Base-by-base conservation (phyloP, 2,113 vertebrate species). In the Puffinus mauretanicus region DNA sequence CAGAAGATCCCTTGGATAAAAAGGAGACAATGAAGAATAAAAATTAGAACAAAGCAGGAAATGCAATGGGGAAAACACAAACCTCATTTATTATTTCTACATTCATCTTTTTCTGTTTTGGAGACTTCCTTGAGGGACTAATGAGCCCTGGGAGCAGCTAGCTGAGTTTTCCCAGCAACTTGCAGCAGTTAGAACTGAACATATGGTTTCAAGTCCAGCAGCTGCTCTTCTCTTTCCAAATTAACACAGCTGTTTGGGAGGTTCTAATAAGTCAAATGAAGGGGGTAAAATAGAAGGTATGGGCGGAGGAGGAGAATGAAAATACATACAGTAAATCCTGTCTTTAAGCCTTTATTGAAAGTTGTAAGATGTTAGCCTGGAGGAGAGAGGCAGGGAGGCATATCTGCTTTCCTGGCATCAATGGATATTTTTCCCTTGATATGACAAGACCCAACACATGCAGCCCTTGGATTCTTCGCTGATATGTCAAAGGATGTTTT, bases 161-260 rank as follows among this genome's bases (percentile, higher is more conserved):
- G 55, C 32, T 80, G 36, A 93, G 70, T 80, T 94, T 93, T 92
- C 73, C 27, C 49, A 69, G 46, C 25, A 86, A 60, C 75, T 61
- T 91, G 42, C 22, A 82, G 46, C 60, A 82, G 47, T 88, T 92
- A 52, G 47, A 94, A 86, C 25, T 60, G 71, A 95, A 82, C 91
- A 79, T 93, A 92, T 91, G 81, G 69, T 64, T 93, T 89, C 65
- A 93, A 83, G 70, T 85, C 82, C 91, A 89, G 32, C 92, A 92
- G 75, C 91, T 96, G 96, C 38, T 96, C 55, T 75, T 55, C 71
- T 82, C 12, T 78, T 88, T 91, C 44, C 47, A 78, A 84, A 95
- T 91, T 91, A 96, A 84, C 61, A 84, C 34, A 65, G 46, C 5
- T 91, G 88, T 81, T 92, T 65, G 8, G 19, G 64, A 88, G 46